Evolutionary conservation across 2,113 vertebrate genomes (phyloP), one percentile per base, ranked within the genome.

Genomic region (Pitta sordida): DNA sequence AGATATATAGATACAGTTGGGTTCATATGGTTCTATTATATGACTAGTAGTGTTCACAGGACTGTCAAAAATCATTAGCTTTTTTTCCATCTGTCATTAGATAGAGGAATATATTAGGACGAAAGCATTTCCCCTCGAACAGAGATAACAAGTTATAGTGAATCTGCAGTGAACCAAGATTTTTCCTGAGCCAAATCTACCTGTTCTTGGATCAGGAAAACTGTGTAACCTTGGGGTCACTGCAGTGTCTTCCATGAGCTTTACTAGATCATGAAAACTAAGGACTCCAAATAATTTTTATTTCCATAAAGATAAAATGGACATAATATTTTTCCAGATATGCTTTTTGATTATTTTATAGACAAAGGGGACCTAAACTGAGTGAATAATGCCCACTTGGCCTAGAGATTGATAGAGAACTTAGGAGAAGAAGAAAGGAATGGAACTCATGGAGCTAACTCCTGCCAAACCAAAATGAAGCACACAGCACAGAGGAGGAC

Each of bases 381-480:
- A 2, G 2, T 77, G 37, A 78, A 86, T 67, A 86, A 55, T 37
- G 26, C 2, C 19, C 23, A 19, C 78, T 90, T 43, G 48, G 30
- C n/a, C 52, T 64, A 59, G n/a, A 34, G 48, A 77, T 5, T 51
- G 24, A 60, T 64, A 71, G 4, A 88, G 10, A 56, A 86, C 59
- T 46, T 46, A 83, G 58, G 10, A 68, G 44, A 69, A 44, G 15
- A 84, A 39, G 29, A 83, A 90, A 83, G 63, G 24, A 73, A 15
- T 11, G 53, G 46, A 63, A 90, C 44, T 65, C 67, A 53, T 9
- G 63, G 32, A 86, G 7, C 15, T 43, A 59, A 21, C 22, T 74
- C 55, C 56, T 92, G 73, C 64, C 80, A 94, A 92, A 62, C 43
- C 34, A 46, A 91, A 83, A 32, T 19, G 56, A 92, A 92, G 64